Evolutionary conservation across 2,113 vertebrate genomes (phyloP).

Genomic region (Uropsilus gracilis): DNA sequence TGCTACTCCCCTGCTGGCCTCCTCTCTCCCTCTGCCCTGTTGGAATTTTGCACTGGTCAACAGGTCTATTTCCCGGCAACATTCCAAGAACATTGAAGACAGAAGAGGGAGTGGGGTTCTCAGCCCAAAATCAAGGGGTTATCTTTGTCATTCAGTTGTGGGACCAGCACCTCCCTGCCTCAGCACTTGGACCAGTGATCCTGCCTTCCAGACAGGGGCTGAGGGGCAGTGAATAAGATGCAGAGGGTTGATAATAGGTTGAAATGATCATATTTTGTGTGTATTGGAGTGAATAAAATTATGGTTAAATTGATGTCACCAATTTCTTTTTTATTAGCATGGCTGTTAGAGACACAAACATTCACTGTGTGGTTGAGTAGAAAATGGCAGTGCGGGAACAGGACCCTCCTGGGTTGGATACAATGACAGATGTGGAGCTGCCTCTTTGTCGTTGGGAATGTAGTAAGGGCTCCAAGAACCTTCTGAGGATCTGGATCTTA

Average conservation of each 20-base stretch:
- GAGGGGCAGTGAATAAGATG: not conserved
- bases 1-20: not conserved
- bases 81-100: not conserved
- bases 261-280: not conserved
- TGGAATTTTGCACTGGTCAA: not conserved
- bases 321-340: not conserved
- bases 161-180: not conserved
- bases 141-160: not conserved
- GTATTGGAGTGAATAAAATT: not conserved
- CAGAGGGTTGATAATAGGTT: not conserved
- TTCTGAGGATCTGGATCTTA: not conserved
- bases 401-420: not conserved
- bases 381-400: not conserved
- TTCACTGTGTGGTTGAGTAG: not conserved
- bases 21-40: too few relatives aligned
- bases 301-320: not conserved
- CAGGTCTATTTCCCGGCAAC: not conserved
- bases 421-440: rapidly evolving
- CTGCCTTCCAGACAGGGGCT: not conserved
- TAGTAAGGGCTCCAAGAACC: too few relatives aligned
- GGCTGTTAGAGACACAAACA: not conserved
- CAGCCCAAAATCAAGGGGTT: not conserved
- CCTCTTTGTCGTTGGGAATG: not conserved
- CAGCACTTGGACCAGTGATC: not conserved
- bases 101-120: not conserved